These are phyloP conservation scores for Alitta virens DNA, from an alignment of 2,888 invertebrate genomes.

Conservation along the genomic window DNA sequence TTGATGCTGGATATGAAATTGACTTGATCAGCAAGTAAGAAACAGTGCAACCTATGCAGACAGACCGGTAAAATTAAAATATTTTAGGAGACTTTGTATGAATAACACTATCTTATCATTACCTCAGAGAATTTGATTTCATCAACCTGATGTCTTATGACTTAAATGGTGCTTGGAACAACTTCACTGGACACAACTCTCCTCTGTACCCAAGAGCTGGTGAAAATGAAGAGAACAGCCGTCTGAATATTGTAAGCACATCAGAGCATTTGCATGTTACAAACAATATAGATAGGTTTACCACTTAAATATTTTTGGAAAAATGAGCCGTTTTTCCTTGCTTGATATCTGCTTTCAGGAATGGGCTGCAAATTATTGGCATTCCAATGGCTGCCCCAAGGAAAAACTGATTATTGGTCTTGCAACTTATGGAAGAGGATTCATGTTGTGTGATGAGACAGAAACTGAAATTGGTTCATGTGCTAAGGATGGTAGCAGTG, in stretches of 20 bases:
- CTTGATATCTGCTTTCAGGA: slow-evolving; percentile 23
- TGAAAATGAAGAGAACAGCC: slow-evolving; percentile 8
- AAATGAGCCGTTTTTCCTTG: too few relatives aligned
- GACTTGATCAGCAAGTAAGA: slow-evolving; percentile 35
- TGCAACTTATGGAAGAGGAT: slow-evolving; percentile 39
- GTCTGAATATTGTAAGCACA: slow-evolving; percentile 19
- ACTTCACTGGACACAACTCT: slow-evolving; percentile 46
- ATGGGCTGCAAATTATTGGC: slow-evolving; percentile 42
- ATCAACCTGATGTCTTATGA: slow-evolving; percentile 53
- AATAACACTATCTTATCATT: not conserved
- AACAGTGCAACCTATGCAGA: too few relatives aligned
- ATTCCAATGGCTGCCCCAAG: slow-evolving; percentile 34
- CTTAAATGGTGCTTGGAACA: slow-evolving; percentile 51
- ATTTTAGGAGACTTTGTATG: too few relatives aligned
- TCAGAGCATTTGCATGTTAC: too few relatives aligned
- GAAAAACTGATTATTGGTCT: slow-evolving; percentile 40
- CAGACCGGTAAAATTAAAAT: too few relatives aligned
- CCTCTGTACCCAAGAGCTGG: slow-evolving; percentile 36
- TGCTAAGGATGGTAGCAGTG: slow-evolving; percentile 28
- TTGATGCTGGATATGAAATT: slow-evolving; percentile 49
- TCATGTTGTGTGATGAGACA: slow-evolving; percentile 29
- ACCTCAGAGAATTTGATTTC: slow-evolving; percentile 38
- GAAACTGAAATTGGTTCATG: slow-evolving; percentile 33
- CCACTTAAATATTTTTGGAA: too few relatives aligned
- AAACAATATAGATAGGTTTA: too few relatives aligned